phyloP scores from a whole-genome alignment of 2,888 invertebrate species.

The Sinhomidia bicolor region DNA sequence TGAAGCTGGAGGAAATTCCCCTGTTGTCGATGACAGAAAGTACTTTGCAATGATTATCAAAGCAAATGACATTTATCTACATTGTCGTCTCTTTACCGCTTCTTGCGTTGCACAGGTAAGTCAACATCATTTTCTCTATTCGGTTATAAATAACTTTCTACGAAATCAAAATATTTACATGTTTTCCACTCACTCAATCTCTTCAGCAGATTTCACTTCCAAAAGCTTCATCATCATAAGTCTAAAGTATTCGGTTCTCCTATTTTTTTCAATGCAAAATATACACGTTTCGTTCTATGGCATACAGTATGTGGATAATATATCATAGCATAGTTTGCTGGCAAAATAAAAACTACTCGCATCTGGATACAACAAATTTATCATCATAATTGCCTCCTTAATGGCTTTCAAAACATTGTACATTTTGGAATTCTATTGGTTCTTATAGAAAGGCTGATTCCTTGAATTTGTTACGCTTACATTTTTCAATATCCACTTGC shows the following conservation, averaged over 20 bases:
- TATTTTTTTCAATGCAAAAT: too few species aligned
- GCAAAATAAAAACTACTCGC: too few species aligned
- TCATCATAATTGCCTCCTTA: background rate
- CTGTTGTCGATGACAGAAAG: slow-evolving; percentile 61
- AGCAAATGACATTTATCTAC: slow-evolving; percentile 76
- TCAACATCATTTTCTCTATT: background rate
- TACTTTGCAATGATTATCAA: slow-evolving; percentile 72
- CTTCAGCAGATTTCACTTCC: too few species aligned
- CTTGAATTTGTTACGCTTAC: slow-evolving; percentile 25
- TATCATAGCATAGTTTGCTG: too few species aligned
- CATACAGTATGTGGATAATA: too few species aligned
- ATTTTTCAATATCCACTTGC: background rate
- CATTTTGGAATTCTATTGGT: slow-evolving; percentile 1
- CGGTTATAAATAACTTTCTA: background rate
- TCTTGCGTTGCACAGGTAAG: slow-evolving; percentile 73
- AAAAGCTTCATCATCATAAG: too few species aligned
- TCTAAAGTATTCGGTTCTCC: too few species aligned
- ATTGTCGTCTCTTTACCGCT: slow-evolving; percentile 74
- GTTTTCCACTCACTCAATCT: background rate
- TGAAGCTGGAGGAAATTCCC: background rate
- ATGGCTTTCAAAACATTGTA: slow-evolving; percentile 2
- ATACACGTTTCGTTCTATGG: too few species aligned
- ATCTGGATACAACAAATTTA: background rate
- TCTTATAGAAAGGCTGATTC: slow-evolving; percentile 23
- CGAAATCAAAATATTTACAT: background rate